A percentile compares a stretch with the other conserved stretches of the same genome.
Evolutionary conservation across 37 sponge, comb jelly and placozoan genomes (phyloP).

Genomic region (Mnemiopsis leidyi): DNA sequence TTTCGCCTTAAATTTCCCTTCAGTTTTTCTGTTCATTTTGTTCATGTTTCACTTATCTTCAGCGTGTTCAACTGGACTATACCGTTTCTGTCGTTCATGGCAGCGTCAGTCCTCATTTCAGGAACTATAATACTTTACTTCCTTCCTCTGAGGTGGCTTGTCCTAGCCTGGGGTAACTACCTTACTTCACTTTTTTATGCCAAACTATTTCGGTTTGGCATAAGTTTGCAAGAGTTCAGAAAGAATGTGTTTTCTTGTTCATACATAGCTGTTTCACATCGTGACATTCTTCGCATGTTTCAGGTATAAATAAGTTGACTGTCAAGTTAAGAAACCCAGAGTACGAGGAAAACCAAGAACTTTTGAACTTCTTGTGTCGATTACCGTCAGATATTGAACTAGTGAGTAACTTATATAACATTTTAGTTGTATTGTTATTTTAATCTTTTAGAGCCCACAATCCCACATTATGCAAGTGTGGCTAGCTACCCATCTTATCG

Average conservation of each 20-base stretch:
- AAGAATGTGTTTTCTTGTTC: no score
- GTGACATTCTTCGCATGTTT: background rate
- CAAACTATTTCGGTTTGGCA: no score
- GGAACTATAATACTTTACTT: slow-evolving; percentile 74
- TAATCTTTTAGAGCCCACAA: no score
- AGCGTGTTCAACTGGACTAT: slow-evolving; percentile 89
- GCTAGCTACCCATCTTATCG: no score
- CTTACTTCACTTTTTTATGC: no score
- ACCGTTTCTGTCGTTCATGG: slow-evolving; percentile 83
- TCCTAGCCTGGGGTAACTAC: slow-evolving; percentile 75
- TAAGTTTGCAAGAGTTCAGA: no score
- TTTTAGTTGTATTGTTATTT: no score
- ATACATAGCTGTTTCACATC: no score
- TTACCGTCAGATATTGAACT: slow-evolving; percentile 79
- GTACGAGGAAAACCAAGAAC: slow-evolving; percentile 84
- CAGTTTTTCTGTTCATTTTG: no score
- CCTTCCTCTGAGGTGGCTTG: slow-evolving; percentile 77
- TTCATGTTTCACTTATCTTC: background rate
- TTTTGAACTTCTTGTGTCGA: slow-evolving; percentile 83
- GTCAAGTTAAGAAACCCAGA: slow-evolving; percentile 78
- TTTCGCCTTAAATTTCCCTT: no score
- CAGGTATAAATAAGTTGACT: slow-evolving; percentile 90
- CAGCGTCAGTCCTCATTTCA: slow-evolving; percentile 67
- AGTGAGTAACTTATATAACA: slow-evolving; percentile 56
- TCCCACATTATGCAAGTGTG: no score